Conservation (phyloP, 2,797 vertebrate genomes). For the Acomys russatus region DNA sequence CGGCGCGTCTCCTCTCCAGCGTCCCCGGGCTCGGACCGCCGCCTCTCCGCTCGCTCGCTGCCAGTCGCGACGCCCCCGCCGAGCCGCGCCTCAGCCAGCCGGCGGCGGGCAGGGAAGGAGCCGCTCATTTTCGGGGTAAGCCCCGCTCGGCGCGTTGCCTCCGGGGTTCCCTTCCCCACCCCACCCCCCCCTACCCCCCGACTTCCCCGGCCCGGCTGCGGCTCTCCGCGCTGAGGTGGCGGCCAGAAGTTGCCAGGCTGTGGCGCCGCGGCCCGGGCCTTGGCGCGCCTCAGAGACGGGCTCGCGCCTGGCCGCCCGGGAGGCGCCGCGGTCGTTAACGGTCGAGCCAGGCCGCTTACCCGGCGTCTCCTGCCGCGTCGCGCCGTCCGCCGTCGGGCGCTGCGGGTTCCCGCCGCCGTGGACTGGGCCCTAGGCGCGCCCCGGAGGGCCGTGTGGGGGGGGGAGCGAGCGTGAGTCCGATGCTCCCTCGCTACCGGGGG, state of each 20-base stretch:
- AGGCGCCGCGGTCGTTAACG: neutral
- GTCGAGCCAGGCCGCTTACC: neutral
- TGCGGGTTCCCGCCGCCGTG: neutral
- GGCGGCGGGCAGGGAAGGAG: neutral
- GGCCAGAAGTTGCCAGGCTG: slow-evolving; percentile 65
- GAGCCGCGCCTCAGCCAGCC: slow-evolving; percentile 28
- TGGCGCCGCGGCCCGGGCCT: slow-evolving; percentile 22
- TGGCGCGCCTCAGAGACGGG: neutral
- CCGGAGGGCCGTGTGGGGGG: neutral
- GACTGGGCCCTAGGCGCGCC: neutral
- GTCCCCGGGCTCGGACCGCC: neutral
- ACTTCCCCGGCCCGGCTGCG: neutral
- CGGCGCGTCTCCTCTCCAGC: slow-evolving; percentile 60
- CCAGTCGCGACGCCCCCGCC: slow-evolving; percentile 25
- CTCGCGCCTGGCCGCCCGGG: neutral
- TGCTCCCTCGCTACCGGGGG: neutral
- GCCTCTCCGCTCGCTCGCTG: neutral
- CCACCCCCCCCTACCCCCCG: no score
- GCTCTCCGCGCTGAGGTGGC: slow-evolving; percentile 44
- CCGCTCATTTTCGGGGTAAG: slow-evolving; percentile 71
- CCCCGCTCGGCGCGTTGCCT: slow-evolving; percentile 12
- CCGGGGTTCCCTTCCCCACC: neutral
- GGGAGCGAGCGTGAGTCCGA: neutral
- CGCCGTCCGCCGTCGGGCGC: neutral
- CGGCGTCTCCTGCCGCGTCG: neutral